Evolutionary conservation across 2,797 vertebrate species (phyloP).

Genomic region (Macroramphosus scolopax): DNA sequence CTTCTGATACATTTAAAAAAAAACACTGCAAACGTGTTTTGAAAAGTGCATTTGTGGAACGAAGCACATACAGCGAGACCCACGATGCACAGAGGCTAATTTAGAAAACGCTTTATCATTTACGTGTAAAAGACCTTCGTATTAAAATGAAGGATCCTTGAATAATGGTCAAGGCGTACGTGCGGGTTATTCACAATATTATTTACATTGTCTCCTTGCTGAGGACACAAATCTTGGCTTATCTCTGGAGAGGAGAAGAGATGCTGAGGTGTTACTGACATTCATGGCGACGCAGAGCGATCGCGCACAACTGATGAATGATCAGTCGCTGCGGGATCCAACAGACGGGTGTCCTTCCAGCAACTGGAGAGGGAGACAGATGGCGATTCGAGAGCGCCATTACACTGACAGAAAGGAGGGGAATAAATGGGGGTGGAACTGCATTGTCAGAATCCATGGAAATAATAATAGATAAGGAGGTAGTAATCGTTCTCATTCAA

Average conservation of each 20-base stretch:
- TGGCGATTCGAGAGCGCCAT: conserved; percentile 34
- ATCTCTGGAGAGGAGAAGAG: conserved; percentile 6
- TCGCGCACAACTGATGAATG: conserved; percentile 45
- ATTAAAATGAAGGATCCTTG: conserved; percentile 5
- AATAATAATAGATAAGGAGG: conserved; percentile 37
- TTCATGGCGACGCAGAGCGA: conserved; percentile 24
- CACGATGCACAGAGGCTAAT: too few relatives aligned
- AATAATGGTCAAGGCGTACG: conserved; percentile 21
- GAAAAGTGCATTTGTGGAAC: too few relatives aligned
- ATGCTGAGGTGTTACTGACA: conserved; percentile 23
- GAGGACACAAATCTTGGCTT: conserved; percentile 32
- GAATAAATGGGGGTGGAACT: conserved; percentile 28
- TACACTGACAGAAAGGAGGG: conserved; percentile 29
- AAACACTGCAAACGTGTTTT: too few relatives aligned
- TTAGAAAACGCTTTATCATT: too few relatives aligned
- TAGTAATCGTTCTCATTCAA: conserved; percentile 58
- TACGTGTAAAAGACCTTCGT: neutral
- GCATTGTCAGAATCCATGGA: conserved; percentile 34
- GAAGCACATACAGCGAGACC: too few relatives aligned
- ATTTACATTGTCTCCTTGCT: conserved; percentile 29
- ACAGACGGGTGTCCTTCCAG: conserved; percentile 36
- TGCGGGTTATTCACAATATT: conserved; percentile 16
- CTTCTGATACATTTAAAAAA: too few relatives aligned
- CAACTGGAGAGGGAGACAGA: conserved; percentile 40
- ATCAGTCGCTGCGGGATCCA: conserved; percentile 21